These are phyloP conservation scores for Bovichtus variegatus DNA, from an alignment of 2,797 vertebrate species.

Conservation along the genomic window DNA sequence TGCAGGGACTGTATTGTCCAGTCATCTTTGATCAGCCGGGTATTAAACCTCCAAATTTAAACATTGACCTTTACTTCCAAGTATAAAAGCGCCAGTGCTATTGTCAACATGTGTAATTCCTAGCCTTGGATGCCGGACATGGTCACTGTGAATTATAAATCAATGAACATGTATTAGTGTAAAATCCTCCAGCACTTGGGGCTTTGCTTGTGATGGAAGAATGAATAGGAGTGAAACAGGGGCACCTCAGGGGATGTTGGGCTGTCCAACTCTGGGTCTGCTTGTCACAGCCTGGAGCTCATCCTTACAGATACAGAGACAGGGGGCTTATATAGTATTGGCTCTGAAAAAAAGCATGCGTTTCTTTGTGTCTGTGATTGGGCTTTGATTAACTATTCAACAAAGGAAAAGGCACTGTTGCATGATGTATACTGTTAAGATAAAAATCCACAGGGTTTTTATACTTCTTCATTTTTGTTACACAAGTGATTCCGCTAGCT, in stretches of 20 bases:
- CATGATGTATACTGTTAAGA: background rate
- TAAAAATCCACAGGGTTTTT: background rate
- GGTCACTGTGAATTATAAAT: conserved; percentile 79
- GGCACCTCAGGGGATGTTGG: conserved; percentile 58
- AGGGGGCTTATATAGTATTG: conserved; percentile 30
- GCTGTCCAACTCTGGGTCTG: conserved; percentile 59
- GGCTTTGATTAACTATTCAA: conserved; percentile 30
- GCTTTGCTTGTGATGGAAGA: conserved; percentile 63
- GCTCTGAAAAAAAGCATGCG: conserved; percentile 3
- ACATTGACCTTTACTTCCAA: conserved; percentile 80
- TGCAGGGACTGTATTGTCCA: conserved; percentile 22
- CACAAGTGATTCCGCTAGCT: background rate
- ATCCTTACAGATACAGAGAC: conserved; percentile 55
- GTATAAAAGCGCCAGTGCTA: conserved; percentile 57
- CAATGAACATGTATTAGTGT: conserved; percentile 76
- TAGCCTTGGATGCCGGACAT: conserved; percentile 57
- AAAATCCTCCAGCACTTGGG: conserved; percentile 66
- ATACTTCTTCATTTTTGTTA: background rate
- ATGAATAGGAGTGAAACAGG: conserved; percentile 57
- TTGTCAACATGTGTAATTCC: conserved; percentile 82
- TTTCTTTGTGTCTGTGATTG: conserved; percentile 18
- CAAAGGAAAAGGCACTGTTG: background rate
- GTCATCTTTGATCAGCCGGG: conserved; percentile 44
- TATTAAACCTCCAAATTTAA: conserved; percentile 75
- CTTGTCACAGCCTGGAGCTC: conserved; percentile 59